Evolutionary conservation across 2,888 invertebrate species (phyloP), one percentile per base, ranked within the genome.

Genomic region (Agonopterix arenella): DNA sequence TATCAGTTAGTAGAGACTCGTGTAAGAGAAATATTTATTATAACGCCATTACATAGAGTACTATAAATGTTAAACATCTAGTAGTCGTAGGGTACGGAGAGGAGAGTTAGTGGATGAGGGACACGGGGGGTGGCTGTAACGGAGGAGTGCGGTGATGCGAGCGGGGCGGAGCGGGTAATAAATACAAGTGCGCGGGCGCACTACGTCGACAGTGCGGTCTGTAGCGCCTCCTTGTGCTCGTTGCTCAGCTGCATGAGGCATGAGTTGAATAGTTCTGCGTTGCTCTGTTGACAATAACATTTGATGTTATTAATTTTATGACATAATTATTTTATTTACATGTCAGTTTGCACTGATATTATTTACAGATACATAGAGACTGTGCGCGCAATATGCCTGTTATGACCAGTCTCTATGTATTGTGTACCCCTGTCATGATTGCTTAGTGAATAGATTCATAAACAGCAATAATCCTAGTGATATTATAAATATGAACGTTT

Each of bases 221-320:
- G 94, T 60, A 98, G 90, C 44, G 96, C 96, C 66, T 94, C 93
- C 78, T 96, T 95, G 78, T 97, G 95, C 66, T 96, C 96, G 50
- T 93, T 90, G 62, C 93, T 92, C 61, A 98, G 90, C 60, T 92
- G 92, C 73, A 91, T 91, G 63, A 96, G 89, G 71, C 96, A 95
- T n/a, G 93, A 93, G 73, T 94, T 93, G 85, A 96, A 96, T 63
- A 96, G 89, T 60, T 95, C 93, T 41, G 91, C 91, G 78, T 95
- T 96, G 57, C 90, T 92, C 93, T 95, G 91, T 16, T 90, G 72
- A 58, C 37, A 61, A 63, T 3, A 40, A 9, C 10, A 40, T 28
- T 28, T 18, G 5, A 28, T 28, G 28, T 28, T 28, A 28, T 2
- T 18, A 18, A 2, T 18, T 2, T 18, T 3, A 18, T 13, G 13